A percentile compares a stretch with the other conserved stretches of the same genome.
Conservation (phyloP, 1,140 invertebrate genomes). For the Halesus radiatus region DNA sequence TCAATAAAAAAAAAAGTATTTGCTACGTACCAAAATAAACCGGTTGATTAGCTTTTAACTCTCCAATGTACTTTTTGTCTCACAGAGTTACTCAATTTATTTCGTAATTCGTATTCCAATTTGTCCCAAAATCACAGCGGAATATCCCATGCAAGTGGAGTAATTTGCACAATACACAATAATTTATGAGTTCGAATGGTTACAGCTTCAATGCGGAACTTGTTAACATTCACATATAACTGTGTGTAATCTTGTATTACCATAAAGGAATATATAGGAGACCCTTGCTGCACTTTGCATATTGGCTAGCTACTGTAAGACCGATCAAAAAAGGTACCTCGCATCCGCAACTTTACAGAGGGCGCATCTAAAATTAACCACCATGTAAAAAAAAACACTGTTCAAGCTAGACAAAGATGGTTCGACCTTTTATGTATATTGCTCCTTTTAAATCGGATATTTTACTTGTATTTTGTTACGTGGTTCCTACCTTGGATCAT, state of each 20-base stretch:
- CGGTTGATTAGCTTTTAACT: too few relatives aligned
- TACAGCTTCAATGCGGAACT: conserved; percentile 17
- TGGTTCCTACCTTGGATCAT: neutral
- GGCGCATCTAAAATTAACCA: too few relatives aligned
- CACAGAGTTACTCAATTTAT: neutral
- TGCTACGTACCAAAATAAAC: too few relatives aligned
- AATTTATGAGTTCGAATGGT: conserved; percentile 7
- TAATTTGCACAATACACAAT: conserved; percentile 12
- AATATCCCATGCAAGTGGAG: neutral
- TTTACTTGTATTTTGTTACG: neutral
- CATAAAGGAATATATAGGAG: conserved; percentile 15
- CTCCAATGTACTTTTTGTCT: neutral
- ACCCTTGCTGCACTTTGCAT: neutral
- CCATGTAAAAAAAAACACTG: too few relatives aligned
- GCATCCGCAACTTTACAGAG: neutral
- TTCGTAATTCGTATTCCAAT: neutral
- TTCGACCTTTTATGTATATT: too few relatives aligned
- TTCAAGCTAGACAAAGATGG: too few relatives aligned
- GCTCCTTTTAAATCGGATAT: neutral
- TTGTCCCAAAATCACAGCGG: neutral
- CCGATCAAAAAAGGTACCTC: neutral
- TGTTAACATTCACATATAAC: conserved; percentile 3
- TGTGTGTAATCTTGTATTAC: conserved; percentile 18
- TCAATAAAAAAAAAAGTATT: too few relatives aligned
- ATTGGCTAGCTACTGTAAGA: neutral